phyloP scores from a whole-genome alignment of 2,888 invertebrate species.

The Tanypteryx hageni region DNA sequence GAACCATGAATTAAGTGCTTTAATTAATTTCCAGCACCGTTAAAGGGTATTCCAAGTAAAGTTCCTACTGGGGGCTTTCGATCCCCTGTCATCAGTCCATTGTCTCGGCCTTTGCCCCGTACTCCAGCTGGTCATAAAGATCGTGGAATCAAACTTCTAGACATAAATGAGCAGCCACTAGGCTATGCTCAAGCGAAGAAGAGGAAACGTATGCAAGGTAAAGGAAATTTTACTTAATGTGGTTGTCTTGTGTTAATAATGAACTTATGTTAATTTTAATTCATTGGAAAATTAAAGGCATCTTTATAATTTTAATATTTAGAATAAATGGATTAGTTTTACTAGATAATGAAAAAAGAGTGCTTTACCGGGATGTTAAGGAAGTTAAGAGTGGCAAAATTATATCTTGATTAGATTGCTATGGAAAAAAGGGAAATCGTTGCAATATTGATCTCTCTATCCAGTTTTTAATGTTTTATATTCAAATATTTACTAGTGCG shows the following conservation, averaged over 20 bases:
- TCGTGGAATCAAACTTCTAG: constrained; percentile 95
- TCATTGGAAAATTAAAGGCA: no score
- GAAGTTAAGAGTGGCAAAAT: no score
- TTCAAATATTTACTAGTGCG: no score
- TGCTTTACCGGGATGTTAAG: no score
- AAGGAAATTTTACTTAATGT: constrained; percentile 33
- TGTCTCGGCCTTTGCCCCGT: constrained; percentile 78
- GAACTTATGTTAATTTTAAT: constrained; percentile 65
- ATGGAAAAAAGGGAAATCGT: no score
- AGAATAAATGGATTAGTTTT: no score
- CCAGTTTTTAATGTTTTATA: no score
- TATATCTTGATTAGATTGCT: no score
- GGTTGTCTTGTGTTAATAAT: neutral
- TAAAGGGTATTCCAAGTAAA: constrained; percentile 94
- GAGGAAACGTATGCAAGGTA: constrained; percentile 88
- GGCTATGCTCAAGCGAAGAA: constrained; percentile 92
- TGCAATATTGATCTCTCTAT: no score
- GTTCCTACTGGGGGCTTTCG: constrained; percentile 83
- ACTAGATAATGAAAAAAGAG: no score
- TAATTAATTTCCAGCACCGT: constrained; percentile 82
- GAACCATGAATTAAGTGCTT: neutral
- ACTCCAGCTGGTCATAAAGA: constrained; percentile 86
- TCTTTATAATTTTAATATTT: no score
- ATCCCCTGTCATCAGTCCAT: constrained; percentile 76
- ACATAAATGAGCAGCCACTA: constrained; percentile 94